A percentile compares a stretch with the other conserved stretches of the same genome.
Evolutionary conservation across 2,113 vertebrate genomes (phyloP).

Genomic region (Paralichthys olivaceus): DNA sequence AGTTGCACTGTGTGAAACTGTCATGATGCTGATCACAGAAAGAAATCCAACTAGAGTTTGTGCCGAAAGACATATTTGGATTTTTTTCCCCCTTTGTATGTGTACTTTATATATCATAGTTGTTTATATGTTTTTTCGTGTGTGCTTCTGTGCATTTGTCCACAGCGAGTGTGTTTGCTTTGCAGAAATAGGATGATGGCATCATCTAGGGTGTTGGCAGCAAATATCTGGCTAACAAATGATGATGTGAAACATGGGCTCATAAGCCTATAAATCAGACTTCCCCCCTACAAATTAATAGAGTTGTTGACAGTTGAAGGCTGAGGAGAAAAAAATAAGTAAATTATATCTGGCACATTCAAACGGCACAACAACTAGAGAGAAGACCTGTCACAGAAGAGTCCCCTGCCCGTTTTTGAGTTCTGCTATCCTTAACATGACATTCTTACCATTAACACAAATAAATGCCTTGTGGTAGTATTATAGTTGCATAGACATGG

Average conservation of each 20-base stretch:
- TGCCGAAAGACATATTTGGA: neutral
- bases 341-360: constrained; percentile 63
- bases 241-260: constrained; percentile 72
- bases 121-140: constrained; percentile 7
- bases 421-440: neutral
- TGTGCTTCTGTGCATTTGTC: constrained; percentile 21
- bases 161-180: constrained; percentile 19
- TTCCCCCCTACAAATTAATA: constrained; percentile 69
- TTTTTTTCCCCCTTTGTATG: neutral
- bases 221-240: constrained; percentile 79
- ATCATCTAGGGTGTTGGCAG: constrained; percentile 67
- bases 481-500: neutral
- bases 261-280: constrained; percentile 75
- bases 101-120: neutral
- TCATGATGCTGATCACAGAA: constrained; percentile 27
- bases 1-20: constrained; percentile 18
- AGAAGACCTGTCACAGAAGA: constrained; percentile 37
- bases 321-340: constrained; percentile 52
- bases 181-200: constrained; percentile 54
- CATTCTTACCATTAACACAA: neutral
- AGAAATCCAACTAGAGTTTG: neutral
- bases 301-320: constrained; percentile 75
- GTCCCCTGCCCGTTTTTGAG: neutral
- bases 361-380: constrained; percentile 56
- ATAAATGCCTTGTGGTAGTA: neutral